Base-by-base conservation (phyloP, 2,888 invertebrate species). In the Octodonta nipae region DNA sequence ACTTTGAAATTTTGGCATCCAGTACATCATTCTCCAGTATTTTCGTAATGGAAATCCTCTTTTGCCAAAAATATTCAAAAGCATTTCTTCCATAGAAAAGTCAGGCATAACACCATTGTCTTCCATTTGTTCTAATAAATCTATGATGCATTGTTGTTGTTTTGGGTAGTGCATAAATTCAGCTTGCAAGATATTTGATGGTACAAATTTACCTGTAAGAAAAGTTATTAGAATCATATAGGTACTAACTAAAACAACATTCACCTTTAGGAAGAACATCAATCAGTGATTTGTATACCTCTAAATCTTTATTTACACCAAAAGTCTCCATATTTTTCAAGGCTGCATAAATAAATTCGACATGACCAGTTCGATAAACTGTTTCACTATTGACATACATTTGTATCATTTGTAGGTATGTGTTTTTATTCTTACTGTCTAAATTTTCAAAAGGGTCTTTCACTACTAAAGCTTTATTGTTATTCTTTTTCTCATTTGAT, bases 1-100 rank as follows among this genome's bases (percentile, higher is more conserved):
- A 54, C 92, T 78, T 54, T 78, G 85, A 55, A 98, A 88, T 59
- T 96, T 98, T 0, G 95, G 92, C 78, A 83, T 78, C 85, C 84
- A 85, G 50, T 85, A 85, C 74, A 81, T 73, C 79, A 85, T 81
- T 7, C 82, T 66, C 78, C 81, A 78, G 51, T 69, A 80, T 51
- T 80, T 83, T 33, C 81, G 65, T 4, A 82, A 54, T 0, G 83
- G 81, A 51, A 71, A 70, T 1, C 83, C 83, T 42, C 75, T 65
- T 13, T 64, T 64, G 0, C 96, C 95, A 63, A 95, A 99, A 28
- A 81, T 73, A 50, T 82, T 84, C 1, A 80, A 51, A 5, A 98
- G 63, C 60, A 88, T 78, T 32, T 73, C 67, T 52, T 91, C 83
- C 66, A 87, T 74, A 62, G 95, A 91, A 35, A 71, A 67, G 58